These are phyloP conservation scores for Clytia hemisphaerica DNA, from an alignment of 30 jellyfish, hydroid and myxozoan species.

Conservation along the genomic window DNA sequence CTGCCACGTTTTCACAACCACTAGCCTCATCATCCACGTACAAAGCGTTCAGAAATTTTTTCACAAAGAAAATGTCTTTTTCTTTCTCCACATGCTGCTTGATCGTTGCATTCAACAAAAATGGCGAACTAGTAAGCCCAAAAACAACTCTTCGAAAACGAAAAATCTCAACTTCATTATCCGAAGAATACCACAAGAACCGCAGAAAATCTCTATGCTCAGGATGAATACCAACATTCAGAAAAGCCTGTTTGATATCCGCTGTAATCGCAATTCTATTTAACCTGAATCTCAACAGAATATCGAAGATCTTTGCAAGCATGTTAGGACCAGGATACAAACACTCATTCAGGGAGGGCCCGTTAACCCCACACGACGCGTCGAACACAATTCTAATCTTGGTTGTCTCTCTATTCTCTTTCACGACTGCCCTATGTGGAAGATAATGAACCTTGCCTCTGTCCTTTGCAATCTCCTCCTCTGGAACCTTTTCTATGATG, in stretches of 20 bases:
- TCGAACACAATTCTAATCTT: slow-evolving; percentile 2
- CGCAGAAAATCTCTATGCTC: slow-evolving; percentile 35
- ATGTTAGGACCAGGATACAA: slow-evolving; percentile 22
- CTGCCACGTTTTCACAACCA: too few species aligned
- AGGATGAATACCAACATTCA: slow-evolving; percentile 20
- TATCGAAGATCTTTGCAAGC: slow-evolving; percentile 22
- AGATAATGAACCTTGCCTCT: slow-evolving; percentile 3
- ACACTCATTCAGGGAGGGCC: neutral
- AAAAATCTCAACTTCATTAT: neutral
- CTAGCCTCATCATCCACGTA: too few species aligned
- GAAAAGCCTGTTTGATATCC: slow-evolving; percentile 26
- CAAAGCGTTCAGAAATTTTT: too few species aligned
- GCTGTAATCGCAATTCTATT: slow-evolving; percentile 23
- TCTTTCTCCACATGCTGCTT: slow-evolving; percentile 17
- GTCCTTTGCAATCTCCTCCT: neutral
- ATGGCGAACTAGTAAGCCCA: slow-evolving; percentile 39
- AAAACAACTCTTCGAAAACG: slow-evolving; percentile 28
- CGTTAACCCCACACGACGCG: slow-evolving; percentile 2
- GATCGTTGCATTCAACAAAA: slow-evolving; percentile 18
- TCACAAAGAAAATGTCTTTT: neutral
- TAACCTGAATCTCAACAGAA: slow-evolving; percentile 30
- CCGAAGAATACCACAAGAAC: slow-evolving; percentile 28
- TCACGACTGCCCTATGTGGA: slow-evolving; percentile 4
- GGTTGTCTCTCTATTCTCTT: slow-evolving; percentile 2
- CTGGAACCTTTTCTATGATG: neutral